A percentile compares a stretch with the other conserved stretches of the same genome.
These are phyloP conservation scores for Papilio xuthus DNA, from an alignment of 1,140 invertebrate species.

Conservation along the genomic window DNA sequence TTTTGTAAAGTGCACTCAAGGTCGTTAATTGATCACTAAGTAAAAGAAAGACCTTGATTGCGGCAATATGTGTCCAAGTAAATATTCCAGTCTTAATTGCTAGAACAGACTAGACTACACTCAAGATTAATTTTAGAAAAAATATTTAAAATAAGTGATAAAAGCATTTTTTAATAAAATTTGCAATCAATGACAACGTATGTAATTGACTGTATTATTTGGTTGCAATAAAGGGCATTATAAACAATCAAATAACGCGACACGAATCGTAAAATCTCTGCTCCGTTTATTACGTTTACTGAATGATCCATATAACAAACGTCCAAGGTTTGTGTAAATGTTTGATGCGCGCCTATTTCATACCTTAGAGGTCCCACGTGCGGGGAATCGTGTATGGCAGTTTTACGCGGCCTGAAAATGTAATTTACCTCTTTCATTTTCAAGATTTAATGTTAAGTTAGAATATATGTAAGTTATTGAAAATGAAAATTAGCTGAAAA, in stretches of 20 bases:
- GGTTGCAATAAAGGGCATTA: conserved; percentile 56
- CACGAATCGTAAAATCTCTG: conserved; percentile 62
- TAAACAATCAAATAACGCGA: conserved; percentile 56
- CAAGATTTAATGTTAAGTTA: neutral
- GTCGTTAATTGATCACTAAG: too few species aligned
- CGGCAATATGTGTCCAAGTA: too few species aligned
- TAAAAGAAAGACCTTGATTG: too few species aligned
- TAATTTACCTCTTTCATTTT: conserved; percentile 14
- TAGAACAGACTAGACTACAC: too few species aligned
- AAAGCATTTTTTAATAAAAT: neutral
- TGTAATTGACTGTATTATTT: conserved; percentile 42
- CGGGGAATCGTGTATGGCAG: conserved; percentile 43
- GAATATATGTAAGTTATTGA: neutral
- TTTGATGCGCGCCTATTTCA: conserved; percentile 56
- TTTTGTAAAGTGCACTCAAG: neutral
- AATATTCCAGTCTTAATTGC: too few species aligned
- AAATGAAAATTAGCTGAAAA: neutral
- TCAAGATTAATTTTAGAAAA: too few species aligned
- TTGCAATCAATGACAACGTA: conserved; percentile 26
- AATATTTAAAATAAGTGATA: neutral
- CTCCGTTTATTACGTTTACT: conserved; percentile 61
- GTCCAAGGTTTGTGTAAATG: conserved; percentile 57
- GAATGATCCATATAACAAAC: conserved; percentile 67
- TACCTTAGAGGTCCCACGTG: conserved; percentile 44
- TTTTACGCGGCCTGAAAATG: neutral